These are phyloP conservation scores for Helostoma temminkii DNA, from an alignment of 2,797 vertebrate species.

Conservation along the genomic window DNA sequence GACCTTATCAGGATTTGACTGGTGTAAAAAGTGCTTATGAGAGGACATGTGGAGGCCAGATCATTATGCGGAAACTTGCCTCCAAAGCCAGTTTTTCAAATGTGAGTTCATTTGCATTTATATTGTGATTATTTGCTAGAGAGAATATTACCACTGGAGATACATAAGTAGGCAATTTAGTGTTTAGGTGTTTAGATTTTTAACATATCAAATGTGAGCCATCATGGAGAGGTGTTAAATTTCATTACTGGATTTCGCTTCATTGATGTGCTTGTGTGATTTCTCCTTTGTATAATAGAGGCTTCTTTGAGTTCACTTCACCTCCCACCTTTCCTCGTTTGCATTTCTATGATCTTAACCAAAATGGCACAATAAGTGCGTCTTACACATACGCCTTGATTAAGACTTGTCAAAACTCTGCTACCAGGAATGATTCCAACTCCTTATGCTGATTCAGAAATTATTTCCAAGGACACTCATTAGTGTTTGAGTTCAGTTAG, in stretches of 20 bases:
- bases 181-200: conserved; percentile 2
- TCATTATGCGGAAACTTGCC: conserved; percentile 14
- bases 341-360: conserved; percentile 39
- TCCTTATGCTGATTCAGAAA: background rate
- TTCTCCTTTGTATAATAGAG: conserved; percentile 10
- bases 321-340: conserved; percentile 22
- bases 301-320: conserved; percentile 18
- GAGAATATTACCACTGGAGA: conserved; percentile 19
- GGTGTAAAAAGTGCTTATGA: conserved; percentile 13
- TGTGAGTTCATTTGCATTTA: conserved; percentile 45
- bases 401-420: conserved; percentile 50
- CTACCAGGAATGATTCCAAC: conserved; percentile 20
- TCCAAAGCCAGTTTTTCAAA: conserved; percentile 26
- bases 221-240: conserved; percentile 6
- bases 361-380: conserved; percentile 35
- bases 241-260: conserved; percentile 14
- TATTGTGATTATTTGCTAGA: conserved; percentile 18
- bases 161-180: conserved; percentile 31
- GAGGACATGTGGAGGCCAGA: conserved; percentile 6
- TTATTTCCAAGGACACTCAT: conserved; percentile 50
- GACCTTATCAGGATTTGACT: conserved; percentile 14
- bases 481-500: conserved; percentile 50
- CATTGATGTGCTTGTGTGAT: conserved; percentile 17
- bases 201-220: conserved; percentile 22
- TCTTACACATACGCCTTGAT: conserved; percentile 40